phyloP scores from a whole-genome alignment of 2,888 invertebrate species.

The Synergus itoensis region DNA sequence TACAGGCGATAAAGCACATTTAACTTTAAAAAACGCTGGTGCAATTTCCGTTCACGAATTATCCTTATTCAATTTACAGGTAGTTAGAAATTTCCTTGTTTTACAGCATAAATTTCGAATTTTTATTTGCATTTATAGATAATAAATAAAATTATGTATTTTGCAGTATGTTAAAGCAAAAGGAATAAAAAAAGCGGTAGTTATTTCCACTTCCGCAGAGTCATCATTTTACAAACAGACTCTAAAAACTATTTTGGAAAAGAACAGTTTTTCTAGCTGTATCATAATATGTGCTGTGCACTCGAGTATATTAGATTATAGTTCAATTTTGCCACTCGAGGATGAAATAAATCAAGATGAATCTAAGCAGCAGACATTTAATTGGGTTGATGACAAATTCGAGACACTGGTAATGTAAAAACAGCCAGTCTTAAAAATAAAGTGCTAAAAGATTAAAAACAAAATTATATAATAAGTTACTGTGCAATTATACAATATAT shows the following conservation, averaged over 20 bases:
- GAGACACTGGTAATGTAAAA: constrained; percentile 59
- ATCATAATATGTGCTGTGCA: constrained; percentile 82
- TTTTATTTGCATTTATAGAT: background rate
- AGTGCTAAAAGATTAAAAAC: constrained; percentile 28
- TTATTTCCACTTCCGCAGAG: constrained; percentile 82
- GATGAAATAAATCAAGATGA: constrained; percentile 73
- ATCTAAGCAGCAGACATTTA: constrained; percentile 77
- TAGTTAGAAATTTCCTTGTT: constrained; percentile 51
- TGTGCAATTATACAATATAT: too few species aligned
- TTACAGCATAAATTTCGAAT: background rate
- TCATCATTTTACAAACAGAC: constrained; percentile 80
- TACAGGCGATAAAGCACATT: constrained; percentile 80
- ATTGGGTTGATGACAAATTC: constrained; percentile 79
- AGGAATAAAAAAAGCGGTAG: constrained; percentile 78
- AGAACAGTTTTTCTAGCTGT: constrained; percentile 82
- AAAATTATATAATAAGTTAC: constrained; percentile 28
- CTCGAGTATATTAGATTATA: constrained; percentile 79
- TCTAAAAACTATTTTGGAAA: constrained; percentile 81
- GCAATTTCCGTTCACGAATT: constrained; percentile 83
- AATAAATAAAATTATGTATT: constrained; percentile 36
- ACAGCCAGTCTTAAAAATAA: constrained; percentile 11
- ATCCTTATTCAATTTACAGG: constrained; percentile 77
- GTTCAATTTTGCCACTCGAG: constrained; percentile 75
- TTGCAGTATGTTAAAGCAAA: constrained; percentile 74
- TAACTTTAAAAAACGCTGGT: constrained; percentile 81